Percentiles rank a stretch among this genome's conserved stretches.
Conservation (phyloP, 2,888 invertebrate genomes). For the Pardosa pseudoannulata region DNA sequence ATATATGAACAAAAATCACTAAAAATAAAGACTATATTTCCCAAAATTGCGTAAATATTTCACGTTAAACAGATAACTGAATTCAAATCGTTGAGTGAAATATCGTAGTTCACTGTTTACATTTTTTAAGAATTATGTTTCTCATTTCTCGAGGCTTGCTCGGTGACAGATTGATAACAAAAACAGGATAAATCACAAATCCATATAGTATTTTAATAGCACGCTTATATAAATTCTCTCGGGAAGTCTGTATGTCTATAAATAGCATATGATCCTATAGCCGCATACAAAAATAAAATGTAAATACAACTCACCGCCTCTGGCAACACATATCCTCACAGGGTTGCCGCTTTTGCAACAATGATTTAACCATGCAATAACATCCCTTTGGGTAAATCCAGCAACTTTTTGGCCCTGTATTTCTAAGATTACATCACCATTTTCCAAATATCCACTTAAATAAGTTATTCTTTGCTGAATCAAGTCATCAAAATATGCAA, state of each 20-base stretch:
- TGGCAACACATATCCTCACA: constrained; percentile 80
- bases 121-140: no score
- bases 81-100: no score
- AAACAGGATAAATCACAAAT: no score
- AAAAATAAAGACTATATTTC: no score
- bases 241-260: background rate
- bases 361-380: constrained; percentile 75
- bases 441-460: constrained; percentile 51
- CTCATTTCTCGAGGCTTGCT: no score
- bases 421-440: constrained; percentile 79
- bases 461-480: constrained; percentile 74
- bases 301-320: constrained; percentile 78
- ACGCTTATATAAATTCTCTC: no score
- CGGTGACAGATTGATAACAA: no score
- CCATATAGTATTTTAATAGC: no score
- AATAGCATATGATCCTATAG: background rate
- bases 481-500: constrained; percentile 77
- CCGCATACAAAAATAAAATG: background rate
- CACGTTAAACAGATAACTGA: no score
- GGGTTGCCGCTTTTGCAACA: constrained; percentile 78
- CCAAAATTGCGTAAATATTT: no score
- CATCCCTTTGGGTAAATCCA: constrained; percentile 81
- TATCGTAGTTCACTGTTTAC: no score
- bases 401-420: constrained; percentile 81
- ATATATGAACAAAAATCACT: no score